Conservation (phyloP, 1,140 invertebrate genomes). For the Nephila pilipes region DNA sequence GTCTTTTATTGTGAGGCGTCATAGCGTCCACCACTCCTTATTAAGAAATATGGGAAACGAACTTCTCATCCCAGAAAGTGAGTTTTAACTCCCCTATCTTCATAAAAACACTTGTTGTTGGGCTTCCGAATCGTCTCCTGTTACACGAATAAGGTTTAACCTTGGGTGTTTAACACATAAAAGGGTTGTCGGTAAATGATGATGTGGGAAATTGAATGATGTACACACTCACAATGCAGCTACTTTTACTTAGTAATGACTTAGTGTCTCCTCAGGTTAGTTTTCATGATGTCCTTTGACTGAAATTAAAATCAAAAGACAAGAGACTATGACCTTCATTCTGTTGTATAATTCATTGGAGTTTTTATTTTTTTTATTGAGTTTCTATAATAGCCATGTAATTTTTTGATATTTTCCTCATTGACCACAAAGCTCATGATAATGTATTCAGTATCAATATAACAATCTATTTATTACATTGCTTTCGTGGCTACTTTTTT, state of each 20-base stretch:
- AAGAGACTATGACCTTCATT: neutral
- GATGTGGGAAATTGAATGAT: neutral
- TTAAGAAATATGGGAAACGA: conserved; percentile 24
- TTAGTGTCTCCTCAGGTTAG: neutral
- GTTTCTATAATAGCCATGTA: neutral
- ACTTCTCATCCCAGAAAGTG: neutral
- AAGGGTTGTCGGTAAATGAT: neutral
- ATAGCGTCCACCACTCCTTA: neutral
- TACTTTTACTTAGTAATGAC: neutral
- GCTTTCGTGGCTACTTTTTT: neutral
- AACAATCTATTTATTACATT: neutral
- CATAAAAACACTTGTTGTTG: neutral
- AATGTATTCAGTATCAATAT: neutral
- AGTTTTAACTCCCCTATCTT: neutral
- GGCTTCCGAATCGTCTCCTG: neutral
- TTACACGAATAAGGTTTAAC: neutral
- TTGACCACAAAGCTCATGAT: neutral
- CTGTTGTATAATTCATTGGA: neutral
- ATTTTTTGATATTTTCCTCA: neutral
- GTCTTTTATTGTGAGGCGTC: conserved; percentile 2
- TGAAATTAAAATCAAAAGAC: neutral
- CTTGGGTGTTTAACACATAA: neutral
- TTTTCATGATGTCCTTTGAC: neutral
- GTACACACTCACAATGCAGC: neutral
- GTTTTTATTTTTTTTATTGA: neutral